Evolutionary conservation across 2,113 vertebrate species (phyloP).

Genomic region (Capricornis sumatraensis): DNA sequence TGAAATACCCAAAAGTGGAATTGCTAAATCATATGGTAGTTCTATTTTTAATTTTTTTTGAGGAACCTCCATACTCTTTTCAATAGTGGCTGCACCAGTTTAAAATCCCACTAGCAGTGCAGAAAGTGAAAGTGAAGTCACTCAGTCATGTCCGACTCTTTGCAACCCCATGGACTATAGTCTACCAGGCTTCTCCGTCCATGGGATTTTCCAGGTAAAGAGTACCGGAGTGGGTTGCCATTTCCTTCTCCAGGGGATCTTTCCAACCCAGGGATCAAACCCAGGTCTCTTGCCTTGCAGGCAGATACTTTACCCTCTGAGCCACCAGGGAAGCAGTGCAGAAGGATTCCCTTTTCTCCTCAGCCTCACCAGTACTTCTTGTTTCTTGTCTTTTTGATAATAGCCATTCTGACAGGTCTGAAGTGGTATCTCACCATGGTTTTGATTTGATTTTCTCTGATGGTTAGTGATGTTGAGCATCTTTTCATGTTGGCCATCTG

Average conservation of each 20-base stretch:
- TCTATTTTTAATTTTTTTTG: background rate
- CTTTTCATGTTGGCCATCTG: background rate
- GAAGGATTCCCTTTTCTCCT: background rate
- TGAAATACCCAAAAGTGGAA: background rate
- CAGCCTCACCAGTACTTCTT: background rate
- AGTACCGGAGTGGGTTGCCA: background rate
- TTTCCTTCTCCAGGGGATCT: background rate
- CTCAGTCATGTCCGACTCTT: background rate
- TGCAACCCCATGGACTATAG: background rate
- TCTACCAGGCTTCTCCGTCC: background rate
- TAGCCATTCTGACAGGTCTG: background rate
- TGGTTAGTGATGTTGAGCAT: background rate
- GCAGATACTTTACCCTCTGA: background rate
- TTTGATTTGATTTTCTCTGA: background rate
- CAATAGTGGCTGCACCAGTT: background rate
- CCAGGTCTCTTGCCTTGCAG: background rate
- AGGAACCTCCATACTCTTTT: background rate
- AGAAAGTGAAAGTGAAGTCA: too few species aligned
- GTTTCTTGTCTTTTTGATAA: background rate
- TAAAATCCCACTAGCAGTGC: background rate
- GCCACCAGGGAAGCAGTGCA: background rate
- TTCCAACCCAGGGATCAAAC: accelerated
- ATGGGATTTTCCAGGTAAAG: background rate
- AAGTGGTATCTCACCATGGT: background rate
- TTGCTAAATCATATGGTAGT: background rate